Percentiles rank a stretch among this genome's conserved stretches.
Conservation (phyloP, 1,140 invertebrate species). For the Drosophila oshimai region DNA sequence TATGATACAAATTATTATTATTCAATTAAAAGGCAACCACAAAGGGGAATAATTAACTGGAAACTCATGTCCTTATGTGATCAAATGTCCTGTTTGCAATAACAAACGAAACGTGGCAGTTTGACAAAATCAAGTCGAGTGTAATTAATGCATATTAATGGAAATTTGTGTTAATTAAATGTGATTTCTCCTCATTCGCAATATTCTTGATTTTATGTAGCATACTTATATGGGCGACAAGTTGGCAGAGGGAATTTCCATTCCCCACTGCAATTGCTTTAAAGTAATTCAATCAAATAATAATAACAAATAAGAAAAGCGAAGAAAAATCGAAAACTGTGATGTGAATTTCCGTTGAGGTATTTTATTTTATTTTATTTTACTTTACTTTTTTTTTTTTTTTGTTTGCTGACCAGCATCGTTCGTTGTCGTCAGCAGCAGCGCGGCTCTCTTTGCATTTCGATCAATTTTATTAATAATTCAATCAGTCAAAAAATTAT, state of each 20-base stretch:
- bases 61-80: not conserved
- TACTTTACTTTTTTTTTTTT: constrained; percentile 14
- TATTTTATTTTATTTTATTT: constrained; percentile 3
- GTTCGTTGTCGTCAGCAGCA: constrained; percentile 16
- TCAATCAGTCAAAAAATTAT: constrained; percentile 82
- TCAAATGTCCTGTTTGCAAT: constrained; percentile 15
- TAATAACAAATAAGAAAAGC: constrained; percentile 26
- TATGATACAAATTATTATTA: not conserved
- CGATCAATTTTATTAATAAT: constrained; percentile 82
- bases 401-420: constrained; percentile 62
- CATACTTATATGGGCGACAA: constrained; percentile 10
- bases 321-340: constrained; percentile 1
- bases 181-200: constrained; percentile 16
- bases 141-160: constrained; percentile 75
- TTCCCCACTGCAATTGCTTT: constrained; percentile 10
- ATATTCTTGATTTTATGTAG: not conserved
- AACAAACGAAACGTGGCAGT: not conserved
- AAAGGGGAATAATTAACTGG: constrained; percentile 3
- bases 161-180: constrained; percentile 74
- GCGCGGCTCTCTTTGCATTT: constrained; percentile 70
- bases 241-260: not conserved
- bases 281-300: constrained; percentile 49
- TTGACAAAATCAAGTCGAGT: constrained; percentile 50
- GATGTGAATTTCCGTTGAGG: constrained; percentile 33
- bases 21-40: not conserved